phyloP scores from a whole-genome alignment of 2,888 invertebrate species.

The Erpobdella octoculata region DNA sequence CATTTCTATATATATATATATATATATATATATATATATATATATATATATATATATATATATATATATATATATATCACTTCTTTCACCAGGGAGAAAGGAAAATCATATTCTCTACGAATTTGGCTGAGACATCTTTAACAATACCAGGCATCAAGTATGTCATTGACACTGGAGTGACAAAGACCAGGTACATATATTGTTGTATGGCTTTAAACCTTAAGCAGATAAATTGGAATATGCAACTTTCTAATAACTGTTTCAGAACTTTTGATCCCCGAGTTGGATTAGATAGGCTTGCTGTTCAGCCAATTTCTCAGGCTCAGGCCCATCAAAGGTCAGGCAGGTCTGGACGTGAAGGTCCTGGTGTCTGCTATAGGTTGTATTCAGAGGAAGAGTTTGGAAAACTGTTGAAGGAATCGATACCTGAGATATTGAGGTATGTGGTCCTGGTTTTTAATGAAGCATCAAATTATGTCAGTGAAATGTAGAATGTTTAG shows the following conservation, averaged over 20 bases:
- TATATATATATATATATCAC: slow-evolving; percentile 5
- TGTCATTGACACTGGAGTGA: slow-evolving; percentile 84
- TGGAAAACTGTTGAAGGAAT: slow-evolving; percentile 63
- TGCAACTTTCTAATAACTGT: no score
- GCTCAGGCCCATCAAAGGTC: slow-evolving; percentile 88
- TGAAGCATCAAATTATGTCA: no score
- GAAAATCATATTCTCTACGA: slow-evolving; percentile 59
- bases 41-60: not conserved
- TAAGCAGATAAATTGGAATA: not conserved
- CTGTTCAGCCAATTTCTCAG: slow-evolving; percentile 73
- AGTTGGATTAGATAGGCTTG: slow-evolving; percentile 74
- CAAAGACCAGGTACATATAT: slow-evolving; percentile 73
- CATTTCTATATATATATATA: no score
- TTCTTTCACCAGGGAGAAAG: slow-evolving; percentile 41
- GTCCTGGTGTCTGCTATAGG: slow-evolving; percentile 70
- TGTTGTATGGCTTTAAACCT: no score
- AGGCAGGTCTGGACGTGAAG: slow-evolving; percentile 82
- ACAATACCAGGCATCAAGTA: slow-evolving; percentile 69
- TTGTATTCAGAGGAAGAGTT: slow-evolving; percentile 74
- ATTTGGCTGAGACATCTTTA: slow-evolving; percentile 61
- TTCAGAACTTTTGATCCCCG: slow-evolving; percentile 66
- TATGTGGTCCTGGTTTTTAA: no score
- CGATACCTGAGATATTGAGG: slow-evolving; percentile 76
- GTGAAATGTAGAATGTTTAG: not conserved
- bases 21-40: not conserved